These are phyloP conservation scores for Metellina segmentata DNA, from an alignment of 2,888 invertebrate species.

Conservation along the genomic window DNA sequence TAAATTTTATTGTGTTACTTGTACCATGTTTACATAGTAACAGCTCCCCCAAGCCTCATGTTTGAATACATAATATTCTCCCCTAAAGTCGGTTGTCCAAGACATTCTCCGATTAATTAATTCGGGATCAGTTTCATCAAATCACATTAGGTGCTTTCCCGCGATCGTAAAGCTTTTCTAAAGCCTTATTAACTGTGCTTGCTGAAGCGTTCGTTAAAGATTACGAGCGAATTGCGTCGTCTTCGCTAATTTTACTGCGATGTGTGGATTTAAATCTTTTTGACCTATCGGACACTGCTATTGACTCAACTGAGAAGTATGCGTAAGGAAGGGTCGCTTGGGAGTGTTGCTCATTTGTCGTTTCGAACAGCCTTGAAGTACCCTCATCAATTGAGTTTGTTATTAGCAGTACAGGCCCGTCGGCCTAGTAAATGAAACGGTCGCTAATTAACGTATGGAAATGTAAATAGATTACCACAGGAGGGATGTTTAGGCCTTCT, in stretches of 20 bases:
- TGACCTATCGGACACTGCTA: conserved; percentile 10
- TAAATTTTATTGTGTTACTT: no score
- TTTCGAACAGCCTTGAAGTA: no score
- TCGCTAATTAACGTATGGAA: neutral
- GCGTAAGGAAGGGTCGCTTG: no score
- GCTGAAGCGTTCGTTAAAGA: neutral
- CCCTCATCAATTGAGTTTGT: neutral
- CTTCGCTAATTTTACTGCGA: conserved; percentile 22
- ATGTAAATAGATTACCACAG: neutral
- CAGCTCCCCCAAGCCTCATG: no score
- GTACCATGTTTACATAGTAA: no score
- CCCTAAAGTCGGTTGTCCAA: neutral
- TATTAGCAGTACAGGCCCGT: neutral
- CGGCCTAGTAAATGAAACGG: neutral
- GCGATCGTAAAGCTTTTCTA: conserved; percentile 2
- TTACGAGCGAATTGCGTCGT: neutral
- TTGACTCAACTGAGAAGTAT: neutral
- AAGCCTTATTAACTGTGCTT: conserved; percentile 22
- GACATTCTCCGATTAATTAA: neutral
- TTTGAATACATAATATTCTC: no score
- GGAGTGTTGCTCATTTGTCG: neutral
- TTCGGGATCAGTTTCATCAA: conserved; percentile 1
- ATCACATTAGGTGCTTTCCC: neutral
- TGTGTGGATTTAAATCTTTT: conserved; percentile 25
- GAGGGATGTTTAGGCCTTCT: neutral